Evolutionary conservation across 2,797 vertebrate species (phyloP), one percentile per base, ranked within the genome.

Genomic region (Chelonia mydas): DNA sequence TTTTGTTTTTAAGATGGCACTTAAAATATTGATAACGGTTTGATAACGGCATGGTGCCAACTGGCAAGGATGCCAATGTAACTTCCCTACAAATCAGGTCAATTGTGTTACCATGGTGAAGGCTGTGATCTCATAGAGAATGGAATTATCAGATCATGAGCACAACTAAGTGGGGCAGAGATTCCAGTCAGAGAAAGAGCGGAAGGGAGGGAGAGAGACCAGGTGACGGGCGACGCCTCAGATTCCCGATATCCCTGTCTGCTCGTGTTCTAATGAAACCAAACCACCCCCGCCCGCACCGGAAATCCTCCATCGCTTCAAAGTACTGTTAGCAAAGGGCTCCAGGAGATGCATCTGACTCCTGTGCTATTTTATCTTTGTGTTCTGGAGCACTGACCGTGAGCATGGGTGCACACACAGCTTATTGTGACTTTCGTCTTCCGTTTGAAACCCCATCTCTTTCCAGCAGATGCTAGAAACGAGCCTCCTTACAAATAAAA

Each of bases 61-160:
- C 74, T 88, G 81, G 86, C 90, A 57, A 74, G 45, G 82, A 88
- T 74, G 53, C 55, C 81, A 53, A 74, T 74, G 51, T 17, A 88
- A 57, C 59, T 81, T 80, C 82, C 76, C 81, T 37, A 59, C 86
- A 88, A 88, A 88, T 88, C 86, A 81, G 90, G 90, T 81, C 90
- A 80, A 80, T 81, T 51, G 82, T 50, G 82, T 92, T 92, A 77
- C 86, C 76, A 92, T 92, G 86, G 90, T 88, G 82, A 92, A 84
- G 77, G 61, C 82, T 74, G 82, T 74, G 86, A 84, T 88, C 86
- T 81, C 61, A 25, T 88, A 81, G 81, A 88, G 86, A 92, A 88
- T 76, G 81, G 76, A 57, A 88, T 81, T 88, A 88, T 92, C 86
- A 84, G 90, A 92, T 88, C 84, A 84, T 84, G 33, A 84, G 61